These are phyloP conservation scores for Drosophila setifemur DNA, from an alignment of 1,140 invertebrate genomes.

Conservation along the genomic window DNA sequence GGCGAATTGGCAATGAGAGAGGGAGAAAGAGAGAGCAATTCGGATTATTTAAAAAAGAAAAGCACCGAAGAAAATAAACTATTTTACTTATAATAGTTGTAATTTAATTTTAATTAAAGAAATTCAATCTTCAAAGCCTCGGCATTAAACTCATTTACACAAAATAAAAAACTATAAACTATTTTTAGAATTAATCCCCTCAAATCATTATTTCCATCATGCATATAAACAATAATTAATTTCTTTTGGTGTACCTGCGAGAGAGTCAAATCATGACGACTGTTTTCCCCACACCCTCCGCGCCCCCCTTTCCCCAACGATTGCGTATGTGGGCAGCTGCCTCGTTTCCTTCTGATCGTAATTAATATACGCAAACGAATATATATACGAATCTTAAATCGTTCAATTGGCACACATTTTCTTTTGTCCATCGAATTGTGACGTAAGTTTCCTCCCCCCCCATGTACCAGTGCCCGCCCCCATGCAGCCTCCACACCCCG, in stretches of 20 bases:
- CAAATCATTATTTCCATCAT: too few species aligned
- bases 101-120: too few species aligned
- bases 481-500: too few species aligned
- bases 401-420: conserved; percentile 73
- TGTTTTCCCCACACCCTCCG: not conserved
- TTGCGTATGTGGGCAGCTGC: conserved; percentile 28
- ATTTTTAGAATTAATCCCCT: not conserved
- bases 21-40: not conserved
- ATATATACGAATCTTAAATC: conserved; percentile 35
- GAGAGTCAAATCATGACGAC: conserved; percentile 17
- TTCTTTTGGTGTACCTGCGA: not conserved
- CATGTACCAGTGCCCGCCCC: not conserved
- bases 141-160: too few species aligned
- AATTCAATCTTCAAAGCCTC: not conserved
- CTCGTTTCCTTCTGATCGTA: conserved; percentile 33
- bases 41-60: conserved; percentile 11
- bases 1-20: conserved; percentile 53
- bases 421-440: conserved; percentile 58
- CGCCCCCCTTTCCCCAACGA: not conserved
- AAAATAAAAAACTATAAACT: not conserved
- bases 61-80: not conserved
- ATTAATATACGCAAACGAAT: conserved; percentile 5
- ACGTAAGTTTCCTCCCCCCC: conserved; percentile 48
- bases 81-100: too few species aligned
- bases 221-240: too few species aligned